Evolutionary conservation across 2,888 invertebrate species (phyloP).

Genomic region (Lutraria lutraria): DNA sequence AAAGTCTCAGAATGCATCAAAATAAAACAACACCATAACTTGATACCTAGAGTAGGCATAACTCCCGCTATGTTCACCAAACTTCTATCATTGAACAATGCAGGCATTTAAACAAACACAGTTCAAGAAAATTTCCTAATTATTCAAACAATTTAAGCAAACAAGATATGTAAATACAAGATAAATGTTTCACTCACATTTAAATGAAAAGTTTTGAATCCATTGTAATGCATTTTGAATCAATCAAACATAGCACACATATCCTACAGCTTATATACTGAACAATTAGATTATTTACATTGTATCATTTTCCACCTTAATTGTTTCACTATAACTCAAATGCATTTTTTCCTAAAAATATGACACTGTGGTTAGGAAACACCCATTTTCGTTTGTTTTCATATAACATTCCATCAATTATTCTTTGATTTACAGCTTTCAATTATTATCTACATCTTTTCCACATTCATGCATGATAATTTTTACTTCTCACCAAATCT

Average conservation of each 20-base stretch:
- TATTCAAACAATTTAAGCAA: neutral
- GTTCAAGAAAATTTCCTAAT: neutral
- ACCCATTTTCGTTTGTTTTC: conserved; percentile 12
- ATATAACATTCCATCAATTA: neutral
- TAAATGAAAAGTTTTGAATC: conserved; percentile 16
- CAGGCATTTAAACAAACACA: neutral
- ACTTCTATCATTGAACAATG: neutral
- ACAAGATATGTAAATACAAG: neutral
- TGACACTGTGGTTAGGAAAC: conserved; percentile 2
- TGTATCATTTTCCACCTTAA: neutral
- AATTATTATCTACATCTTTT: neutral
- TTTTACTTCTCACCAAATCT: neutral
- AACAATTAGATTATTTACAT: neutral
- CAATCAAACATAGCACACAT: neutral
- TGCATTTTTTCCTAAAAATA: neutral
- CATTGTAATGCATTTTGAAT: conserved; percentile 18
- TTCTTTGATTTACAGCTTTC: neutral
- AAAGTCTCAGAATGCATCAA: too few relatives aligned
- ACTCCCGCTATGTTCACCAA: neutral
- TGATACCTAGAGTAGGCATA: neutral
- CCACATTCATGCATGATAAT: neutral
- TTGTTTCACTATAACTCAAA: neutral
- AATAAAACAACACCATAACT: neutral
- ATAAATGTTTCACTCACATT: neutral
- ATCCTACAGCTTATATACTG: neutral